Conservation (phyloP, 2,888 invertebrate species). For the Cheilosia vernalis region DNA sequence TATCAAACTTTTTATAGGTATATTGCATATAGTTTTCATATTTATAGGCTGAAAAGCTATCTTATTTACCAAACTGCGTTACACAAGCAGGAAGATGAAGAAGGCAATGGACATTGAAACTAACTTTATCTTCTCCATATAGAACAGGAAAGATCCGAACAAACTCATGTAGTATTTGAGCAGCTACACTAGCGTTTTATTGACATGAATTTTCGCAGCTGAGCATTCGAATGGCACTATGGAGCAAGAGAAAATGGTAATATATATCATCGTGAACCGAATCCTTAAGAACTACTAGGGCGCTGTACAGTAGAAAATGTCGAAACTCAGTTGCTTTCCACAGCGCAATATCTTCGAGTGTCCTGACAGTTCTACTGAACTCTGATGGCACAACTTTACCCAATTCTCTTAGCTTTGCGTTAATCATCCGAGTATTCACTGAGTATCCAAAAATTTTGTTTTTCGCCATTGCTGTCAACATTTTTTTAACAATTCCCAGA, state of each 20-base stretch:
- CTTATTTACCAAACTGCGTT: neutral
- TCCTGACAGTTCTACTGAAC: neutral
- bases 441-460: too few relatives aligned
- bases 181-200: constrained; percentile 1
- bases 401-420: neutral
- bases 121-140: constrained; percentile 8
- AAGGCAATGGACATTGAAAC: constrained; percentile 1
- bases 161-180: neutral
- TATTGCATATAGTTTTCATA: neutral
- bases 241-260: neutral
- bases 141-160: neutral
- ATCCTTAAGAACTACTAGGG: too few relatives aligned
- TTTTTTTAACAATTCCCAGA: too few relatives aligned
- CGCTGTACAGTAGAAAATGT: constrained; percentile 1
- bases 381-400: constrained; percentile 4
- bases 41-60: neutral
- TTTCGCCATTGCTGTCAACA: too few relatives aligned
- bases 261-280: neutral
- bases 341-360: neutral
- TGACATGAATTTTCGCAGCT: neutral
- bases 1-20: neutral
- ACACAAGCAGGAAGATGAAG: constrained; percentile 2
- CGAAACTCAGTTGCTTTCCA: constrained; percentile 5
- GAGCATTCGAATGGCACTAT: neutral
- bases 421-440: neutral